These are phyloP conservation scores for Centropyge bicolor DNA, from an alignment of 2,797 vertebrate species.

Conservation along the genomic window DNA sequence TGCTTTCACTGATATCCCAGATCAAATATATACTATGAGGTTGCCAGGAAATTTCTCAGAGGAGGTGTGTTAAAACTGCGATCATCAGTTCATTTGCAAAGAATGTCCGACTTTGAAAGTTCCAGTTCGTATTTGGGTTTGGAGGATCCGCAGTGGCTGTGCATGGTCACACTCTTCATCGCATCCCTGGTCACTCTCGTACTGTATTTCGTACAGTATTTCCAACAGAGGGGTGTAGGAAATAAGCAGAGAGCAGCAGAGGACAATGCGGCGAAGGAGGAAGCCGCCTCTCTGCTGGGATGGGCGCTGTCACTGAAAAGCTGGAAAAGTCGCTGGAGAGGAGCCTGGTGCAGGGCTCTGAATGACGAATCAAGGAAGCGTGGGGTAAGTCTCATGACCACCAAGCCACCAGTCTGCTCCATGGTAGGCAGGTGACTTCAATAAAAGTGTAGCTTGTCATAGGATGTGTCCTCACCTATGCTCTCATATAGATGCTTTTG, in stretches of 20 bases:
- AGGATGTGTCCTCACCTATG: not conserved
- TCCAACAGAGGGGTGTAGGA: conserved; percentile 70
- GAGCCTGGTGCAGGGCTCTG: conserved; percentile 90
- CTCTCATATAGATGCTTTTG: not conserved
- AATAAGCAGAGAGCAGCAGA: conserved; percentile 32
- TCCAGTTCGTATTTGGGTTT: conserved; percentile 73
- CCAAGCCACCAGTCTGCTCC: not conserved
- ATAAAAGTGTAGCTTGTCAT: conserved; percentile 23
- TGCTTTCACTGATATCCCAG: conserved; percentile 32
- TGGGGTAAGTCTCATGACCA: conserved; percentile 85
- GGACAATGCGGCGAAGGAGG: conserved; percentile 72
- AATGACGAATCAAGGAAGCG: conserved; percentile 83
- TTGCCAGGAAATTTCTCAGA: conserved; percentile 37
- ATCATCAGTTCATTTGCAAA: conserved; percentile 52
- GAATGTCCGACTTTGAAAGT: conserved; percentile 84
- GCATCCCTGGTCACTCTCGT: conserved; percentile 89
- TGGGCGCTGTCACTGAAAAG: conserved; percentile 92
- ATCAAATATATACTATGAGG: conserved; percentile 41
- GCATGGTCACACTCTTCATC: conserved; percentile 90
- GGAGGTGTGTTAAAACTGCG: conserved; percentile 59
- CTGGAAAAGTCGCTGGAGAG: conserved; percentile 92
- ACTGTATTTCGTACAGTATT: conserved; percentile 91
- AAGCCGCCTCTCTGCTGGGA: conserved; percentile 87
- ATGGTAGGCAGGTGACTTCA: conserved; percentile 60
- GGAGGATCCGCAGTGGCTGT: conserved; percentile 89